Evolutionary conservation across 92 coral and sea anemone species (phyloP).

Genomic region (Palythoa heliodiscus): DNA sequence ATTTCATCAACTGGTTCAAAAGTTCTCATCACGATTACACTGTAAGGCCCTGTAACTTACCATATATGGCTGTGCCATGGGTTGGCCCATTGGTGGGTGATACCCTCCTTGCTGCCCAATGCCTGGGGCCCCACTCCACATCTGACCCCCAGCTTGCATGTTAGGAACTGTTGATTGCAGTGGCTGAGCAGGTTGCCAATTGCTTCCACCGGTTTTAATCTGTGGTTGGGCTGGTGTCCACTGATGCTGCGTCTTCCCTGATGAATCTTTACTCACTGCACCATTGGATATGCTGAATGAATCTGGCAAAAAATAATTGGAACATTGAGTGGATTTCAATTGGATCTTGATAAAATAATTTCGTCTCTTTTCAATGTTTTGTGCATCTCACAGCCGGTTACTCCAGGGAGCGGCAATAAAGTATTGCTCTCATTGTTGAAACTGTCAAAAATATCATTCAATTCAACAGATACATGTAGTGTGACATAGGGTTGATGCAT

Average conservation of each 20-base stretch:
- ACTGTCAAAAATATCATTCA: no score
- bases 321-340: neutral
- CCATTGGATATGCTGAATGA: conserved; percentile 69
- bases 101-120: conserved; percentile 66
- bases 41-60: conserved; percentile 40
- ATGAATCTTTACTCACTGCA: conserved; percentile 44
- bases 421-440: no score
- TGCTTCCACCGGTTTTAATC: conserved; percentile 93
- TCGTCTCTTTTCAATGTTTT: no score
- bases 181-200: conserved; percentile 86
- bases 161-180: conserved; percentile 68
- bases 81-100: conserved; percentile 68
- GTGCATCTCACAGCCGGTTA: no score
- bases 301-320: conserved; percentile 35
- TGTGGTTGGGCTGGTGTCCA: conserved; percentile 95
- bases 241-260: conserved; percentile 82
- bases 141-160: conserved; percentile 42
- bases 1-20: no score
- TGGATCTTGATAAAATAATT: neutral
- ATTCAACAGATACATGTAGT: no score
- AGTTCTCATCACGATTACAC: no score
- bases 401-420: no score
- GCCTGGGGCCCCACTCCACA: conserved; percentile 55
- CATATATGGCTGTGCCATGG: conserved; percentile 79
- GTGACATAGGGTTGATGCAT: no score